These are phyloP conservation scores for Masticophis lateralis DNA, from an alignment of 2,797 vertebrate species.

Conservation along the genomic window DNA sequence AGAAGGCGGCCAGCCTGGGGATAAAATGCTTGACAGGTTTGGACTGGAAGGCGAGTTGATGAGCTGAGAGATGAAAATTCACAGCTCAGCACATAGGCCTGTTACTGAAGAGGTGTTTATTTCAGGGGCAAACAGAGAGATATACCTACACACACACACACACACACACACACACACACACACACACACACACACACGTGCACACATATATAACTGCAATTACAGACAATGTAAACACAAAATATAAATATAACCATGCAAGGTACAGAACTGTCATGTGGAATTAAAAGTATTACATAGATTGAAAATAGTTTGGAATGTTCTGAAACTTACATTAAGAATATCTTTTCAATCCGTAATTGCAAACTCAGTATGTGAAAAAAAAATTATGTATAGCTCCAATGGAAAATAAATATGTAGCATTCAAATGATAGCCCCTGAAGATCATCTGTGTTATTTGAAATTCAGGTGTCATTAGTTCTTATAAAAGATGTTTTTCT, in stretches of 20 bases:
- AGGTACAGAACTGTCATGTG: neutral
- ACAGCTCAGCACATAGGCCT: conserved; percentile 60
- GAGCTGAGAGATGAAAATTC: conserved; percentile 73
- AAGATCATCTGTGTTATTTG: neutral
- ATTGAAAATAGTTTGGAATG: neutral
- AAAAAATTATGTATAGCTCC: neutral
- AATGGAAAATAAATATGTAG: neutral
- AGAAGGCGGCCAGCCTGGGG: conserved; percentile 63
- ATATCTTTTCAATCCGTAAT: neutral
- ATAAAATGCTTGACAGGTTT: conserved; percentile 72
- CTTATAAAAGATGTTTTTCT: neutral
- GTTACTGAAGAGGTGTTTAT: conserved; percentile 54
- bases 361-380: neutral
- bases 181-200: neutral
- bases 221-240: neutral
- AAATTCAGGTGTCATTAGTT: neutral
- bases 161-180: neutral
- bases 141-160: neutral
- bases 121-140: conserved; percentile 17
- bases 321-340: neutral
- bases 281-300: neutral
- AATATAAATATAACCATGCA: neutral
- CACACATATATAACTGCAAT: neutral
- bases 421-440: neutral
- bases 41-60: conserved; percentile 71